Conservation (phyloP, 2,113 vertebrate genomes). For the Reinhardtius hippoglossoides region DNA sequence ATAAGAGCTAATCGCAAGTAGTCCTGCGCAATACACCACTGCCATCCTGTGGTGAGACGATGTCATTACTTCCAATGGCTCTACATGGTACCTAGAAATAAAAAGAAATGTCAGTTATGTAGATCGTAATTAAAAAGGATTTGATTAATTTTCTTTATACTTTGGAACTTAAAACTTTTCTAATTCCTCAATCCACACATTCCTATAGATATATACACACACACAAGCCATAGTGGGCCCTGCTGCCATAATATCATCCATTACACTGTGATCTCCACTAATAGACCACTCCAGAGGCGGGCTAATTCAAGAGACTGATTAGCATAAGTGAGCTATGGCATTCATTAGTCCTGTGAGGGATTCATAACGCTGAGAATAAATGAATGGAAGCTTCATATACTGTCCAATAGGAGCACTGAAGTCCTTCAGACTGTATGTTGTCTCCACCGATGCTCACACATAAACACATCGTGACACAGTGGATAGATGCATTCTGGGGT, state of each 20-base stretch:
- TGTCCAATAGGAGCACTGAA: conserved; percentile 15
- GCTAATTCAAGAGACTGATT: conserved; percentile 63
- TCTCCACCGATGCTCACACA: background rate
- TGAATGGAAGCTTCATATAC: conserved; percentile 29
- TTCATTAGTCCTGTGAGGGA: conserved; percentile 66
- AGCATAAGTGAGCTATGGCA: conserved; percentile 67
- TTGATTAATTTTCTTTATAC: background rate
- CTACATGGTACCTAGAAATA: too few relatives aligned
- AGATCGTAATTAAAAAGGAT: background rate
- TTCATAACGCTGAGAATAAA: conserved; percentile 56
- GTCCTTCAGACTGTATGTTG: conserved; percentile 30
- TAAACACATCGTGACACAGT: background rate
- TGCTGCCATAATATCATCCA: conserved; percentile 39
- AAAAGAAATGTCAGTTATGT: too few relatives aligned
- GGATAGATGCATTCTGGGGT: background rate
- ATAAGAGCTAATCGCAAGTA: too few relatives aligned
- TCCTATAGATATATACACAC: background rate
- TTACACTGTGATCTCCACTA: conserved; percentile 52
- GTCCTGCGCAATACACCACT: conserved; percentile 43
- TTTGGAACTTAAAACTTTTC: too few relatives aligned
- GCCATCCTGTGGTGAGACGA: conserved; percentile 54
- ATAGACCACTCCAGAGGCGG: conserved; percentile 38
- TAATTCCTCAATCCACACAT: background rate
- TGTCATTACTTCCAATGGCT: background rate
- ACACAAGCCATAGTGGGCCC: background rate